phyloP scores from a whole-genome alignment of 2,888 invertebrate genomes.

The Diaphora mendica region DNA sequence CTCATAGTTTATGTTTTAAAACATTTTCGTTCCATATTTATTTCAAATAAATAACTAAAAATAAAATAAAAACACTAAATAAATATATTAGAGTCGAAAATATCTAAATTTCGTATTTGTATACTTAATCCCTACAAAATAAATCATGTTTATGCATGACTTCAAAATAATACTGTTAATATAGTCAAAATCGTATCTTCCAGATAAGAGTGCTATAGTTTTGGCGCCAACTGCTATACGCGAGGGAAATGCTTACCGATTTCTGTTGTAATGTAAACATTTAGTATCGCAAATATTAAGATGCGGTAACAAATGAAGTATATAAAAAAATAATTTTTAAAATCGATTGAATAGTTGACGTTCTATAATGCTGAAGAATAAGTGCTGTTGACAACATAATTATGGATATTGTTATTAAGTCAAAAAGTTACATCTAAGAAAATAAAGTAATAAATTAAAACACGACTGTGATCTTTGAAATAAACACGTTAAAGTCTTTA shows the following conservation, averaged over 20 bases:
- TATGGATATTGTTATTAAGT: not conserved
- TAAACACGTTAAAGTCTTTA: not conserved
- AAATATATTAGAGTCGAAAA: not conserved
- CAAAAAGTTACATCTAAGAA: not conserved
- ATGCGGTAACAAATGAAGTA: not conserved
- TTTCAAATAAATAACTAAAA: not conserved
- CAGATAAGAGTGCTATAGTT: not conserved
- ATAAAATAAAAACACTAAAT: not conserved
- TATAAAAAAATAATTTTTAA: not conserved
- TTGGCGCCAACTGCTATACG: not conserved
- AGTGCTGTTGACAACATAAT: not conserved
- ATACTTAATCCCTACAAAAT: not conserved
- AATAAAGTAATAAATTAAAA: not conserved
- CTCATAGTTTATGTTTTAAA: too few species aligned
- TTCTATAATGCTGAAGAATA: not conserved
- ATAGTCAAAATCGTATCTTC: not conserved
- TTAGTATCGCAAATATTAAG: not conserved
- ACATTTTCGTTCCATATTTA: not conserved
- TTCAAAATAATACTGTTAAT: slow-evolving; percentile 6
- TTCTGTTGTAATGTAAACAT: not conserved
- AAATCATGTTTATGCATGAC: not conserved
- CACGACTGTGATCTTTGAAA: not conserved
- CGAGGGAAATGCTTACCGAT: not conserved
- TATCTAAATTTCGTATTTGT: not conserved
- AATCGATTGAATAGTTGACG: not conserved